Percentiles rank a stretch among this genome's conserved stretches.
Evolutionary conservation across 2,797 vertebrate species (phyloP).

Genomic region (Poecilia velifera): DNA sequence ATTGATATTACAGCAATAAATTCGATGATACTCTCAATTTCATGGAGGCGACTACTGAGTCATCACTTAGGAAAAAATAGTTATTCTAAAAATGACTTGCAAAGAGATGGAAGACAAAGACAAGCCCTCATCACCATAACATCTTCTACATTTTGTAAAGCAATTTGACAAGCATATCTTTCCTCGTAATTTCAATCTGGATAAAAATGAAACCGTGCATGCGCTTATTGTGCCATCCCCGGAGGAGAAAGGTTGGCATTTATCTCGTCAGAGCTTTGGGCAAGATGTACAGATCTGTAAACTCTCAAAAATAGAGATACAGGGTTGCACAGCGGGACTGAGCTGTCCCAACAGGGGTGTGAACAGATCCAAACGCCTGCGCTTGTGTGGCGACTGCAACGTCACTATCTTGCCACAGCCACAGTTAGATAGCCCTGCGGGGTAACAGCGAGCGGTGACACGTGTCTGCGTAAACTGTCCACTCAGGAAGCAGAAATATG

Average conservation of each 20-base stretch:
- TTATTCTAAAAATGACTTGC: slow-evolving; percentile 7
- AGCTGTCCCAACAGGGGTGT: slow-evolving; percentile 68
- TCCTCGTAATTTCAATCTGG: neutral
- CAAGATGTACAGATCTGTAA: slow-evolving; percentile 59
- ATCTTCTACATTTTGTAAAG: slow-evolving; percentile 1
- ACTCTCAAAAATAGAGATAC: slow-evolving; percentile 66
- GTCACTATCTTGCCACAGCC: slow-evolving; percentile 60
- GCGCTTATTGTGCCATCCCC: slow-evolving; percentile 12
- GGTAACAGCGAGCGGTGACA: slow-evolving; percentile 63
- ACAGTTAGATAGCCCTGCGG: slow-evolving; percentile 52
- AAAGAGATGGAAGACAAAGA: slow-evolving; percentile 26
- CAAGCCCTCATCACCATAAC: neutral
- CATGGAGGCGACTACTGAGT: neutral
- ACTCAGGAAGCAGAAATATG: slow-evolving; percentile 64
- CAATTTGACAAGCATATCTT: neutral
- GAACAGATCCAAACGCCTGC: slow-evolving; percentile 58
- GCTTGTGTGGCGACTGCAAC: slow-evolving; percentile 43
- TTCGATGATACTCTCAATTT: slow-evolving; percentile 47
- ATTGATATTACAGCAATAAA: slow-evolving; percentile 39
- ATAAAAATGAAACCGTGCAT: slow-evolving; percentile 8
- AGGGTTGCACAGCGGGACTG: slow-evolving; percentile 61
- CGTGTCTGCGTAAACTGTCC: slow-evolving; percentile 64
- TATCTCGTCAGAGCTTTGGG: slow-evolving; percentile 44
- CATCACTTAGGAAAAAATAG: neutral
- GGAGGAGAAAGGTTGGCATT: slow-evolving; percentile 35